Evolutionary conservation across 2,113 vertebrate species (phyloP), one percentile per base, ranked within the genome.

Genomic region (Tonatia bakeri): DNA sequence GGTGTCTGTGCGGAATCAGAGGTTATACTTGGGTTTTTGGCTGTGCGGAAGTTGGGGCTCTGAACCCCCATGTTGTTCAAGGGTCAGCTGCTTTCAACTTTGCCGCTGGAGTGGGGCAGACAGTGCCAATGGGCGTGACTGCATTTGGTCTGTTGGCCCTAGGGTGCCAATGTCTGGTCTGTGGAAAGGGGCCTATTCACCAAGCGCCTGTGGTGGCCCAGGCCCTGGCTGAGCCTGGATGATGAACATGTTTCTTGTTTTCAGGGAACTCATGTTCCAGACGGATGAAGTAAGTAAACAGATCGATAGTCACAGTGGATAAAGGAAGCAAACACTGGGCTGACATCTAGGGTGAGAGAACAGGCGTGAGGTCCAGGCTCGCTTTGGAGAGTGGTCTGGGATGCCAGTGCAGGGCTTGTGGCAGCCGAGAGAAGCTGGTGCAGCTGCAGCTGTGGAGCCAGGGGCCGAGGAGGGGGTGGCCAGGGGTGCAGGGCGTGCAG

Each of bases 341-440:
- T 14, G 40, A 20, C 5, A 40, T 20, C 28, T 36, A 20, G 69
- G n/a, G 14, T 0, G 11, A 36, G 54, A 33, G 28, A 47, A 38
- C 4, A 0, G 13, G 31, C 15, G 5, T 13, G 13, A 59, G 33
- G 54, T 19, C 7, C 10, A 13, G 26, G 19, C 19, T 40, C 13
- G 3, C 19, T 26, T 12, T 33, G 61, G 47, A 36, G 26, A 2
- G 1, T 0, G 15, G 45, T 20, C 50, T 4, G 6, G 28, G 1
- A 4, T 28, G 10, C 56, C 33, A 14, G 26, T 4, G 33, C 28
- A 1, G 6, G 7, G 7, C 24, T 20, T 4, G 50, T 52, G 17
- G 64, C 15, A 0, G 76, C 40, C 1, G 22, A 56, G 11, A 45
- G 90, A n/a, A 64, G 52, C 61, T 40, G 43, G 31, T 38, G 19